A percentile compares a stretch with the other conserved stretches of the same genome.
Conservation (phyloP, 2,113 vertebrate genomes). For the Laticauda laticaudata region DNA sequence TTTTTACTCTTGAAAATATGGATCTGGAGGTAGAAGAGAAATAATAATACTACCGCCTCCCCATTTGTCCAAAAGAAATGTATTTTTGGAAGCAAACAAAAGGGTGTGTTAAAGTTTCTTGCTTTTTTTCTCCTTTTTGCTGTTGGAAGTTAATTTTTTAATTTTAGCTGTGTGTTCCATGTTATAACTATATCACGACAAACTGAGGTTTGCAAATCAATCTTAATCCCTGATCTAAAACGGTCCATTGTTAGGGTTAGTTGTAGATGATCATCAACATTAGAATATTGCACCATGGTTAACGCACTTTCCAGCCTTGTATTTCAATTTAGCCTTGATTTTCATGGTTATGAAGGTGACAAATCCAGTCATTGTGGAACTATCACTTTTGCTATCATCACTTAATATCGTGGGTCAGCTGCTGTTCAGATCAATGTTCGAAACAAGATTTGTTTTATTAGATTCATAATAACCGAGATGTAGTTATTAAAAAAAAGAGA, state of each 20-base stretch:
- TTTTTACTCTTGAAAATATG: slow-evolving; percentile 51
- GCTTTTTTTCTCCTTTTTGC: not conserved
- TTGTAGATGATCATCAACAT: too few species aligned
- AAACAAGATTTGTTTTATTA: not conserved
- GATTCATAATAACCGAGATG: not conserved
- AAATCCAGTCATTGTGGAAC: not conserved
- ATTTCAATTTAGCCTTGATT: not conserved
- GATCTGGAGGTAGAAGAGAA: slow-evolving; percentile 17
- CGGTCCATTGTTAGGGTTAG: not conserved
- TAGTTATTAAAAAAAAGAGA: not conserved
- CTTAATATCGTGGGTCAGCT: not conserved
- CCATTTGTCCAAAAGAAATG: slow-evolving; percentile 18
- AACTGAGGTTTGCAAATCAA: not conserved
- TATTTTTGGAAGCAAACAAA: slow-evolving; percentile 37
- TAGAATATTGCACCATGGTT: not conserved
- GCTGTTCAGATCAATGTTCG: not conserved
- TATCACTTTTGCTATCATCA: not conserved
- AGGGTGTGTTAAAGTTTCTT: not conserved
- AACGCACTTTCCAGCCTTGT: not conserved
- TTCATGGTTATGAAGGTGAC: not conserved
- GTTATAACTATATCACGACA: not conserved
- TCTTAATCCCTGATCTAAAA: not conserved
- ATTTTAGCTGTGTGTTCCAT: not conserved
- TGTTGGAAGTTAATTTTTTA: not conserved
- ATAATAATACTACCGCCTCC: slow-evolving; percentile 45